Conservation (phyloP, 1,140 invertebrate species). For the Euura saliciscinereae region DNA sequence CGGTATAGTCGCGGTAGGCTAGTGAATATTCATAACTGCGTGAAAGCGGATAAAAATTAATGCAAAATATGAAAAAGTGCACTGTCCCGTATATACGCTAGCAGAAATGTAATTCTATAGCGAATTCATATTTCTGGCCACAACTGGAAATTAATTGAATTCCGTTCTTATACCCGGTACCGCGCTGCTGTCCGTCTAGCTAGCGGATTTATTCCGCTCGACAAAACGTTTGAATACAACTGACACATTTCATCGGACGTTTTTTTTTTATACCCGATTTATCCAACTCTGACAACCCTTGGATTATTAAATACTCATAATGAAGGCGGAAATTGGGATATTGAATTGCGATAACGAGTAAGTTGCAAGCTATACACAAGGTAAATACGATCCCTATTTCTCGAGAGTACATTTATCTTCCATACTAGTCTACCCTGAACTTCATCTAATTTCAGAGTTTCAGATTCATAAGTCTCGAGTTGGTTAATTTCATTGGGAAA, state of each 20-base stretch:
- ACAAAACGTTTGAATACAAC: background rate
- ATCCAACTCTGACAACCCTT: no score
- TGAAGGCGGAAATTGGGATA: no score
- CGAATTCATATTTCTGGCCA: no score
- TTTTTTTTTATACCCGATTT: background rate
- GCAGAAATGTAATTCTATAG: no score
- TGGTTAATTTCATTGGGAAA: constrained; percentile 3
- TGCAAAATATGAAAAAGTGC: no score
- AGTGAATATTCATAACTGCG: no score
- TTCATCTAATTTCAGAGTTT: constrained; percentile 3
- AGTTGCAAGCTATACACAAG: no score
- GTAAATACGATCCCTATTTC: background rate
- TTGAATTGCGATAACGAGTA: no score
- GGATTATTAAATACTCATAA: no score
- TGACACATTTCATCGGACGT: background rate
- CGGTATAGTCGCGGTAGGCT: no score
- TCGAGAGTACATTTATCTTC: background rate
- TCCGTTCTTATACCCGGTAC: background rate
- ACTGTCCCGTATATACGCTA: no score
- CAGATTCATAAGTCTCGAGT: constrained; percentile 5
- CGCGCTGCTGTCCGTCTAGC: background rate
- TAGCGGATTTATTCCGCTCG: background rate
- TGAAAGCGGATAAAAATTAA: no score
- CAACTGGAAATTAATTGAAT: background rate
- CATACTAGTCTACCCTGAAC: background rate